phyloP scores from a whole-genome alignment of 2,888 invertebrate genomes.

The Amblyjoppa proteus region DNA sequence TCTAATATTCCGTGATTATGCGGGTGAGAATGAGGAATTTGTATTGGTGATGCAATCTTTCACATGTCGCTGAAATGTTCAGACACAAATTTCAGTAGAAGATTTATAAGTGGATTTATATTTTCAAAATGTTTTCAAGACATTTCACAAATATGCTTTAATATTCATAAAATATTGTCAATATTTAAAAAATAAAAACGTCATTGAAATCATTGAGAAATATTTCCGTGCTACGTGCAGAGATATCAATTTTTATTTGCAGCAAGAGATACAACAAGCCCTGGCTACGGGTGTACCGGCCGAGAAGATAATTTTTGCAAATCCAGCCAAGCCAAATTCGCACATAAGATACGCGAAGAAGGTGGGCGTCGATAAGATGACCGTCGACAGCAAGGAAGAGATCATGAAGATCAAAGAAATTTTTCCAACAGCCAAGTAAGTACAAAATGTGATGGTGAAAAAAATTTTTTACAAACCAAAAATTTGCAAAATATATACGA shows the following conservation, averaged over 20 bases:
- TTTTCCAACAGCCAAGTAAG: slow-evolving; percentile 86
- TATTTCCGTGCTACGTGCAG: background rate
- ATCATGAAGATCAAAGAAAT: slow-evolving; percentile 86
- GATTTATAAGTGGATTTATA: no score
- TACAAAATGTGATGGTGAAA: background rate
- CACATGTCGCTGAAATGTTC: no score
- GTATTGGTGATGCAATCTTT: no score
- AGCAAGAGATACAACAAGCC: slow-evolving; percentile 87
- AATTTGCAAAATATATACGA: background rate
- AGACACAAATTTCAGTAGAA: no score
- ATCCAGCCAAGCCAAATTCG: slow-evolving; percentile 87
- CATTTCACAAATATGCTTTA: no score
- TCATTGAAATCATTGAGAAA: background rate
- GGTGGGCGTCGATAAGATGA: slow-evolving; percentile 86
- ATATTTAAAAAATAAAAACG: slow-evolving; percentile 3
- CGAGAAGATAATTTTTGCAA: slow-evolving; percentile 87
- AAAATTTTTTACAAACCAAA: background rate
- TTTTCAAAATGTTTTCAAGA: no score
- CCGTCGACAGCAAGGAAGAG: slow-evolving; percentile 87
- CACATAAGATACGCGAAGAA: slow-evolving; percentile 86
- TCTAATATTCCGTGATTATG: no score
- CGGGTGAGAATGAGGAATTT: no score
- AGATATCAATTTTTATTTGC: slow-evolving; percentile 64
- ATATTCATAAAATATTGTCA: background rate
- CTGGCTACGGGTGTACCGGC: slow-evolving; percentile 85